Percentiles rank a stretch among this genome's conserved stretches.
These are phyloP conservation scores for Xyrichtys novacula DNA, from an alignment of 2,797 vertebrate genomes.

Conservation along the genomic window DNA sequence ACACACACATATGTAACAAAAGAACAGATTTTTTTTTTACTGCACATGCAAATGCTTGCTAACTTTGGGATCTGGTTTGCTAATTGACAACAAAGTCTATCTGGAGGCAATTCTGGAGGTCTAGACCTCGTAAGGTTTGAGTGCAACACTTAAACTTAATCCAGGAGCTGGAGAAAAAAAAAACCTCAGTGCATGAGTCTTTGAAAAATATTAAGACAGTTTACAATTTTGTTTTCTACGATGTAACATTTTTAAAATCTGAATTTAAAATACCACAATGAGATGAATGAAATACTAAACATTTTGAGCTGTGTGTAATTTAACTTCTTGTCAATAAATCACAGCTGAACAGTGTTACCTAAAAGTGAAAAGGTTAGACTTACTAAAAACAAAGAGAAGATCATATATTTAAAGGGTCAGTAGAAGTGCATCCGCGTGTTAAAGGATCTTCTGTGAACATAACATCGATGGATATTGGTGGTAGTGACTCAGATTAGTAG, in stretches of 20 bases:
- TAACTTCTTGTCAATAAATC: background rate
- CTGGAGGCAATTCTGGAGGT: background rate
- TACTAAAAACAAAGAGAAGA: background rate
- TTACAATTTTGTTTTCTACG: too few species aligned
- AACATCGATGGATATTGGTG: conserved; percentile 15
- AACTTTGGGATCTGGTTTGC: background rate
- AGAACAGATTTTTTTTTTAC: background rate
- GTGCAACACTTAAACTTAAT: background rate
- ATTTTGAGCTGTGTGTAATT: background rate
- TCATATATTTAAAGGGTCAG: background rate
- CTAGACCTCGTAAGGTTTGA: background rate
- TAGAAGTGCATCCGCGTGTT: conserved; percentile 19
- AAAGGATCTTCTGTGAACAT: conserved; percentile 29
- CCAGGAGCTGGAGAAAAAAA: too few species aligned
- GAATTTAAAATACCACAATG: background rate
- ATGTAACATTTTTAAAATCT: too few species aligned
- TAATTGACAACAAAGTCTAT: background rate
- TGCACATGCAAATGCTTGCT: background rate
- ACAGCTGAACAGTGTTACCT: too few species aligned
- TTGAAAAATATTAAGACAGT: too few species aligned
- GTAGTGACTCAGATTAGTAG: conserved; percentile 47
- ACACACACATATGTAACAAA: background rate
- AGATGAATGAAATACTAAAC: background rate
- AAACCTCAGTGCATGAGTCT: too few species aligned
- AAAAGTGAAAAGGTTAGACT: too few species aligned